Evolutionary conservation across 2,797 vertebrate genomes (phyloP), one percentile per base, ranked within the genome.

Genomic region (Psittacula echo): DNA sequence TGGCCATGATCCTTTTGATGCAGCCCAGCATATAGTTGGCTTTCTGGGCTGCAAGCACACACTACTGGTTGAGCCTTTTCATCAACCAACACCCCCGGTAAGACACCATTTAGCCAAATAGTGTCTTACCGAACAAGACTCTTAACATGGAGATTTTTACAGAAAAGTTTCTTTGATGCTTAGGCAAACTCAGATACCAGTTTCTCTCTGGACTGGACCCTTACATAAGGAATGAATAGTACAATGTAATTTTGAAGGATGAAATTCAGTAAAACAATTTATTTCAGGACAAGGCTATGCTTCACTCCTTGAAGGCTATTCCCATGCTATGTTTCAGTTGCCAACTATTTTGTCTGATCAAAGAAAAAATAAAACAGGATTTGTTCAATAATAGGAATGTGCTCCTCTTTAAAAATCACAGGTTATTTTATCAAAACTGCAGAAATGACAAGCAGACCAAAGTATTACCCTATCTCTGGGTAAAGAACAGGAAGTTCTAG

Each of bases 361-460:
- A 75, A 89, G 41, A 0, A 81, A 88, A 96, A 85, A 60, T 29
- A 85, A 62, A 66, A 62, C 22, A 45, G 50, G 11, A 77, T 62
- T 75, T 90, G 34, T 66, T 87, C 86, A 86, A 89, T 68, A 93
- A 89, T 5, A 87, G n/a, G 45, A 85, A 90, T 50, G 30, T 22
- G 26, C 11, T 79, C 11, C 75, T 80, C 73, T 54, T 13, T 5
- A 79, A 85, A 90, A 80, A 45, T 21, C 47, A 54, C 27, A 66
- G 18, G 17, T 20, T 77, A 22, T 91, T 93, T 80, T 32, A 62
- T 56, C 75, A 79, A 60, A 89, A 64, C 56, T 56, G 42, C 24
- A 77, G 78, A 89, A 88, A 72, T 50, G 37, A 65, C 72, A 91
- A 60, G n/a, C 21, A 87, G 60, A 74, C 7, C 7, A 58, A 84